Conservation (phyloP, 2,113 vertebrate genomes). For the Cynopterus brachyotis region DNA sequence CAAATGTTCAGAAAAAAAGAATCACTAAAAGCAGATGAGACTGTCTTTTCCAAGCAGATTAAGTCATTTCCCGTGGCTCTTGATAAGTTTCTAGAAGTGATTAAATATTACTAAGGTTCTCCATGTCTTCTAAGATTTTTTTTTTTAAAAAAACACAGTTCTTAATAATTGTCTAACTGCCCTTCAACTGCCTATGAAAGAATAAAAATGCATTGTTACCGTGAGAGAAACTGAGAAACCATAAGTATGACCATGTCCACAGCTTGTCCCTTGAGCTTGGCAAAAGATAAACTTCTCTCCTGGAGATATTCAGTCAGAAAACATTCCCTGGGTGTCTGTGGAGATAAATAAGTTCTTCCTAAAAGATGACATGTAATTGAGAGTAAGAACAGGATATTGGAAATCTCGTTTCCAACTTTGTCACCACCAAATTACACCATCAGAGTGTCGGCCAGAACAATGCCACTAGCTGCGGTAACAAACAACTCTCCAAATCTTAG, state of each 20-base stretch:
- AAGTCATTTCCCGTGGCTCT: not conserved
- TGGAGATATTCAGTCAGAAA: not conserved
- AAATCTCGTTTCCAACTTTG: not conserved
- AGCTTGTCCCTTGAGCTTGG: not conserved
- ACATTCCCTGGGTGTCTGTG: not conserved
- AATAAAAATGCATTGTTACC: not conserved
- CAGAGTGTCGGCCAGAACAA: not conserved
- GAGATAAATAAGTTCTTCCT: not conserved
- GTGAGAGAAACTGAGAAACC: not conserved
- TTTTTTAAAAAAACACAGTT: not conserved
- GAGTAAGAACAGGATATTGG: not conserved
- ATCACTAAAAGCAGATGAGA: not conserved
- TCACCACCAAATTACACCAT: not conserved
- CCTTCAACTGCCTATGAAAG: not conserved
- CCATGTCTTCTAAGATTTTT: not conserved
- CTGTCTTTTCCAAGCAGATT: not conserved
- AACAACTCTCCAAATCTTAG: not conserved
- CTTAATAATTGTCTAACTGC: not conserved
- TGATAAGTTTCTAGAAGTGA: not conserved
- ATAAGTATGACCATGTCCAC: not conserved
- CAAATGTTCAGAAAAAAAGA: not conserved
- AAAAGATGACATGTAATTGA: not conserved
- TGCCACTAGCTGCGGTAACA: not conserved
- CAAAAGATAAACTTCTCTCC: not conserved
- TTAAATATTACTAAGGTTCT: not conserved